phyloP scores from a whole-genome alignment of 2,797 vertebrate species.

The Cossypha heuglini region DNA sequence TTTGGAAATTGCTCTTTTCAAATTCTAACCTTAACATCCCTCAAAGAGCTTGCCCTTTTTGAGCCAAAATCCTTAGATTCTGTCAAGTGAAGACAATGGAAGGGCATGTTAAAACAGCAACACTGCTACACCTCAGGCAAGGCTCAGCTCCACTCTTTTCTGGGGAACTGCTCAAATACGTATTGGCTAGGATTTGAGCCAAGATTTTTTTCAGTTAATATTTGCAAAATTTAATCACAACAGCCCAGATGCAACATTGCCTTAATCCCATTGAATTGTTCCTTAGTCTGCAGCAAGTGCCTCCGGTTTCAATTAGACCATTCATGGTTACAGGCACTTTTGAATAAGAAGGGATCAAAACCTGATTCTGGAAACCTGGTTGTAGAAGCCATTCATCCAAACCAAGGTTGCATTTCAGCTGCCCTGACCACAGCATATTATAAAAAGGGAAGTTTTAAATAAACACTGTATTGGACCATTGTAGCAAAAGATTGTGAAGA shows the following conservation, averaged over 20 bases:
- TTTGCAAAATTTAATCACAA: slow-evolving; percentile 56
- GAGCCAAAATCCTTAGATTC: neutral
- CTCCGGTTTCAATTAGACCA: neutral
- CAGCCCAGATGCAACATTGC: neutral
- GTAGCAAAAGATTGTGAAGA: neutral
- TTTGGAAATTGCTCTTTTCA: slow-evolving; percentile 1
- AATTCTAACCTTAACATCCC: neutral
- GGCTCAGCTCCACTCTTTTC: neutral
- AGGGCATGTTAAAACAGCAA: neutral
- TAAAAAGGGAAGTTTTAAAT: neutral
- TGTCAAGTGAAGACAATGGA: slow-evolving; percentile 15
- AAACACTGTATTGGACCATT: neutral
- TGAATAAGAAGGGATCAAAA: slow-evolving; percentile 16
- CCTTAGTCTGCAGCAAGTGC: neutral
- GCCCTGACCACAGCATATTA: neutral
- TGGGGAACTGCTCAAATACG: neutral
- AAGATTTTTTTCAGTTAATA: slow-evolving; percentile 46
- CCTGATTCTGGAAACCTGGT: neutral
- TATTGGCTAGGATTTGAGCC: neutral
- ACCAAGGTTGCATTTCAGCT: neutral
- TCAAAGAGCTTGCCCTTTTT: neutral
- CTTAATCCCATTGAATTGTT: slow-evolving; percentile 44
- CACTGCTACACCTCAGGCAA: slow-evolving; percentile 5
- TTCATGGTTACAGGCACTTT: neutral
- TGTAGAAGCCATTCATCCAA: neutral